phyloP scores from a whole-genome alignment of 1,140 invertebrate species.

The Nixonia krombeini region DNA sequence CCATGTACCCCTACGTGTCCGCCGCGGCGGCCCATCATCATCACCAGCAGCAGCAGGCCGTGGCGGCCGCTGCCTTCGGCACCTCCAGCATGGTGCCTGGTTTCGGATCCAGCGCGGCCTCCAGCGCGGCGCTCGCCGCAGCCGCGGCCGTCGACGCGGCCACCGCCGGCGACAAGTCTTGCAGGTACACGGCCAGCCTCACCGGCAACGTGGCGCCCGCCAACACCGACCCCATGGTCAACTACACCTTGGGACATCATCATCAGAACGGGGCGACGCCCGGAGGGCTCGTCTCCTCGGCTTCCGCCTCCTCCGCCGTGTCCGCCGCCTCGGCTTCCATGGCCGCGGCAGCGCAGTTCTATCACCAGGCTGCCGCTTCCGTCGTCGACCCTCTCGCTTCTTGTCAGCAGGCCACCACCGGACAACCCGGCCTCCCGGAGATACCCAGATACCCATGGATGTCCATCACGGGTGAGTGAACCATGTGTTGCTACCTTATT shows the following conservation, averaged over 20 bases:
- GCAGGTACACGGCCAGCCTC: constrained; percentile 80
- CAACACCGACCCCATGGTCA: constrained; percentile 81
- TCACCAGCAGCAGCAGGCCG: constrained; percentile 79
- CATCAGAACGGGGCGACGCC: constrained; percentile 79
- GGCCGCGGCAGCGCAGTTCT: constrained; percentile 89
- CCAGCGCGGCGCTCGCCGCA: constrained; percentile 74
- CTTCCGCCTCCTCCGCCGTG: constrained; percentile 73
- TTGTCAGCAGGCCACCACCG: constrained; percentile 77
- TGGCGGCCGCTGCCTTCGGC: constrained; percentile 78
- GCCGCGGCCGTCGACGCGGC: constrained; percentile 75
- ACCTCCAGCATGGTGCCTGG: constrained; percentile 79
- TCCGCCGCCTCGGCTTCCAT: constrained; percentile 83
- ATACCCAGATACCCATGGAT: constrained; percentile 97
- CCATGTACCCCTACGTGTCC: constrained; percentile 80
- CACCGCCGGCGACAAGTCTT: constrained; percentile 79
- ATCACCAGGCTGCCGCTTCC: constrained; percentile 81
- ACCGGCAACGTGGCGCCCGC: constrained; percentile 76
- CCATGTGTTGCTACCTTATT: neutral
- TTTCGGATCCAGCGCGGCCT: constrained; percentile 74
- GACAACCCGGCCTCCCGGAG: constrained; percentile 84
- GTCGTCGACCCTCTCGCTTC: constrained; percentile 78
- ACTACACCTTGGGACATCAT: constrained; percentile 82
- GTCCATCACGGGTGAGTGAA: constrained; percentile 92
- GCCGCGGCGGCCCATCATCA: constrained; percentile 80
- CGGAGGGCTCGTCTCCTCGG: constrained; percentile 73